Conservation (phyloP, 2,113 vertebrate species). For the Misgurnus mizolepis region DNA sequence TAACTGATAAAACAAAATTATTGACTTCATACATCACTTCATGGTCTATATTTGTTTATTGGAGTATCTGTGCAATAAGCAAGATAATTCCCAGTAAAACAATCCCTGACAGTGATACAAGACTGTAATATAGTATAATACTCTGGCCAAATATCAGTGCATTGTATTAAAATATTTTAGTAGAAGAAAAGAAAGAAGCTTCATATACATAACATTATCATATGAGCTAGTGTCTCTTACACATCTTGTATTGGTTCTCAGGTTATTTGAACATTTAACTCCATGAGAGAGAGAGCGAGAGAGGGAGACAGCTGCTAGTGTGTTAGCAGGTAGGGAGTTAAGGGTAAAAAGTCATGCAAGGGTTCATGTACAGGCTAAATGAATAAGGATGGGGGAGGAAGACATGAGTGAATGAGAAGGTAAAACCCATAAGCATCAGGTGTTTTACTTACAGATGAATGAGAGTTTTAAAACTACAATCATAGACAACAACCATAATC, state of each 20-base stretch:
- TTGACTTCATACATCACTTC: too few relatives aligned
- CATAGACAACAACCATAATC: too few relatives aligned
- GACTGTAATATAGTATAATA: too few relatives aligned
- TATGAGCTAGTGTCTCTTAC: background rate
- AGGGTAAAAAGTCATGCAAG: slow-evolving; percentile 54
- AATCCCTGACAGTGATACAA: too few relatives aligned
- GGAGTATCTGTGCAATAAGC: too few relatives aligned
- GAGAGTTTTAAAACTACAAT: background rate
- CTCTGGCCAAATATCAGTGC: too few relatives aligned
- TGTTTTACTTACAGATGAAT: slow-evolving; percentile 5
- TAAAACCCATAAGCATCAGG: slow-evolving; percentile 38
- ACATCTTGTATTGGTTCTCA: background rate
- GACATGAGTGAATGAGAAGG: slow-evolving; percentile 48
- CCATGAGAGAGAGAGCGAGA: background rate
- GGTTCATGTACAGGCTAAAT: slow-evolving; percentile 59
- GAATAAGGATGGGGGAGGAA: slow-evolving; percentile 52
- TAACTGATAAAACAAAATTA: too few relatives aligned
- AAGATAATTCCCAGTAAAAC: too few relatives aligned
- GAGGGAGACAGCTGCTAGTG: slow-evolving; percentile 49
- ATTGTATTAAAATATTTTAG: too few relatives aligned
- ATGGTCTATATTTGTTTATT: too few relatives aligned
- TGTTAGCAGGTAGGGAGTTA: slow-evolving; percentile 46
- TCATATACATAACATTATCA: background rate
- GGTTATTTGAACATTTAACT: background rate
- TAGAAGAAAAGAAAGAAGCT: too few relatives aligned